phyloP scores from a whole-genome alignment of 2,113 vertebrate genomes.

The Platysternon megacephalum region DNA sequence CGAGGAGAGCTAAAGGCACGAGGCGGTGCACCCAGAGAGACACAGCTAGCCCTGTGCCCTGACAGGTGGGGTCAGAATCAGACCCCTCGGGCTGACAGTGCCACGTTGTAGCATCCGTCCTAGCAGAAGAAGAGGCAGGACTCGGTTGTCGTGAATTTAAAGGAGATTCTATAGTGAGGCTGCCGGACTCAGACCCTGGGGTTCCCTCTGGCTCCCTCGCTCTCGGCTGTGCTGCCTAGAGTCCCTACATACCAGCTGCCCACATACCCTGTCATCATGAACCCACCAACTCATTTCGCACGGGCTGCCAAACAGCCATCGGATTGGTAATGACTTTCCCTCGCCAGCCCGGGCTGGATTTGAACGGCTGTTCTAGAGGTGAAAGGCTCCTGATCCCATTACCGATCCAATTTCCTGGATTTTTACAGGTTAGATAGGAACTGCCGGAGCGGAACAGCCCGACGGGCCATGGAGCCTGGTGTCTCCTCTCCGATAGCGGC shows the following conservation, averaged over 20 bases:
- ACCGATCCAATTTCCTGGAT: slow-evolving; percentile 83
- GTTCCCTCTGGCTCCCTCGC: accelerated
- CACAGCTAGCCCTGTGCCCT: neutral
- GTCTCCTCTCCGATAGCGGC: slow-evolving; percentile 75
- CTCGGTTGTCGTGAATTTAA: accelerated
- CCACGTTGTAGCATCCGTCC: neutral
- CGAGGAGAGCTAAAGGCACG: neutral
- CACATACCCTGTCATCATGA: accelerated
- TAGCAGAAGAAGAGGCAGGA: neutral
- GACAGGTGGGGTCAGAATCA: neutral
- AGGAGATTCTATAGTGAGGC: neutral
- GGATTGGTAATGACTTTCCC: slow-evolving; percentile 61
- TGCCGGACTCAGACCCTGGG: neutral
- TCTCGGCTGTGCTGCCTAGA: accelerated
- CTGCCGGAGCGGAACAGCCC: slow-evolving; percentile 79
- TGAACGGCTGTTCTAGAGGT: slow-evolving; percentile 77
- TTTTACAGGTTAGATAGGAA: slow-evolving; percentile 77
- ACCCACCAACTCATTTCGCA: neutral
- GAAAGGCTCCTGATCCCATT: slow-evolving; percentile 83
- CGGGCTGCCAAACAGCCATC: neutral
- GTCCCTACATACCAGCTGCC: accelerated
- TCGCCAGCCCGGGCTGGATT: slow-evolving; percentile 48
- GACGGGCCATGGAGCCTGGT: slow-evolving; percentile 75
- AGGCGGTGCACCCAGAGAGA: neutral
- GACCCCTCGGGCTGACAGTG: neutral